phyloP scores from a whole-genome alignment of 35 echinoderm and acorn worm genomes.

The Stichopus chloronotus region DNA sequence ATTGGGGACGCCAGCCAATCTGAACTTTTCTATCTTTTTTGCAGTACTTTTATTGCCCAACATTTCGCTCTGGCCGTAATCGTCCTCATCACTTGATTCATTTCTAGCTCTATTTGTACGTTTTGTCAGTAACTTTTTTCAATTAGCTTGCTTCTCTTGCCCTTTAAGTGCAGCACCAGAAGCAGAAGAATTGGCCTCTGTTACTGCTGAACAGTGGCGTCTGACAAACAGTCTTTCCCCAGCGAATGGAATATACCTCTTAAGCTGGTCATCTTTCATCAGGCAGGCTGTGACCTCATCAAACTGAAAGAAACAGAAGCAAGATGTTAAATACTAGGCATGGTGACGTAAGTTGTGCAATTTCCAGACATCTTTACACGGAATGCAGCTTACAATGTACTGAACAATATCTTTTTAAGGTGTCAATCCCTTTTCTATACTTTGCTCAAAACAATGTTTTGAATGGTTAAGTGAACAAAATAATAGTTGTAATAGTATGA shows the following conservation, averaged over 20 bases:
- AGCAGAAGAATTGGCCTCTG: not conserved
- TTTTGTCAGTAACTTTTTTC: not conserved
- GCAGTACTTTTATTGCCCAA: not conserved
- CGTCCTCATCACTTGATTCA: not conserved
- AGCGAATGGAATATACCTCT: not conserved
- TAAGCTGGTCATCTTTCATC: not conserved
- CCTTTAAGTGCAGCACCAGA: not conserved
- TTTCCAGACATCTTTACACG: no score
- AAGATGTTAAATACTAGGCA: not conserved
- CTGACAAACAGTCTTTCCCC: not conserved
- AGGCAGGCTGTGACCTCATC: not conserved
- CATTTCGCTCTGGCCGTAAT: not conserved
- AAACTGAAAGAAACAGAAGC: not conserved
- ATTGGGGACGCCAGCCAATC: not conserved
- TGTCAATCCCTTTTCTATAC: no score
- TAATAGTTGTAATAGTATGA: no score
- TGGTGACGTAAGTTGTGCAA: no score
- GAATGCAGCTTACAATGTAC: no score
- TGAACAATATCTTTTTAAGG: no score
- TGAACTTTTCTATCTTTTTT: not conserved
- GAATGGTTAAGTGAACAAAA: no score
- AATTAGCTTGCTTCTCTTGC: not conserved
- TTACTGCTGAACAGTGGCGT: not conserved
- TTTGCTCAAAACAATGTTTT: no score
- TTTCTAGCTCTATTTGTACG: not conserved